phyloP scores from a whole-genome alignment of 2,113 vertebrate genomes.

The Calidris pugnax region DNA sequence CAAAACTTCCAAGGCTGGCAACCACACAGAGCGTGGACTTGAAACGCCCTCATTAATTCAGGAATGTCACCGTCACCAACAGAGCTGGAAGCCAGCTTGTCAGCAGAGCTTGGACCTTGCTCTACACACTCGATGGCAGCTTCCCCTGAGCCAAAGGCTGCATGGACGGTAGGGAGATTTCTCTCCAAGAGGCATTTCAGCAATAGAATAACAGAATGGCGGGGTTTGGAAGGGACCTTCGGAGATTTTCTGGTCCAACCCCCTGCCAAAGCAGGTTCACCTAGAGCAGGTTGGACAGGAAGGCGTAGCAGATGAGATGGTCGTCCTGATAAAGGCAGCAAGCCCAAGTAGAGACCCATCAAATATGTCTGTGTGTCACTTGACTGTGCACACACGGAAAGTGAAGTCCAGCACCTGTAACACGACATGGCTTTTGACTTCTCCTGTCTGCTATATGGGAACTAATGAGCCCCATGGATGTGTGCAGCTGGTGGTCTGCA shows the following conservation, averaged over 20 bases:
- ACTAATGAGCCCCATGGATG: neutral
- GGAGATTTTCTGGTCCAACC: neutral
- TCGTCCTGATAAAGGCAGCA: neutral
- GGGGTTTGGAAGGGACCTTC: neutral
- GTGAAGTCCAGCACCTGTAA: neutral
- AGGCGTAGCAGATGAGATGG: neutral
- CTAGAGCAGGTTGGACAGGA: neutral
- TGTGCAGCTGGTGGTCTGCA: neutral
- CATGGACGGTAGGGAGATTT: neutral
- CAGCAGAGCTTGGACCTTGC: neutral
- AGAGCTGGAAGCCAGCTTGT: neutral
- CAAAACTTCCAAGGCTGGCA: neutral
- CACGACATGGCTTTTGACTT: neutral
- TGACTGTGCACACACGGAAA: neutral
- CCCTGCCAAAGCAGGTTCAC: neutral
- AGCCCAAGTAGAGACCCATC: fast-evolving
- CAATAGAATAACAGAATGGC: neutral
- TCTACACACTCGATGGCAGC: fast-evolving
- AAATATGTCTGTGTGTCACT: neutral
- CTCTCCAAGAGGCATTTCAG: neutral
- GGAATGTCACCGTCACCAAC: neutral
- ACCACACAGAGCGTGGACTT: neutral
- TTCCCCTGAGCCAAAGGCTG: neutral
- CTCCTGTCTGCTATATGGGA: neutral
- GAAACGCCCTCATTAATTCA: neutral